These are phyloP conservation scores for Adoxophyes honmai DNA, from an alignment of 1,140 invertebrate species.

Conservation along the genomic window DNA sequence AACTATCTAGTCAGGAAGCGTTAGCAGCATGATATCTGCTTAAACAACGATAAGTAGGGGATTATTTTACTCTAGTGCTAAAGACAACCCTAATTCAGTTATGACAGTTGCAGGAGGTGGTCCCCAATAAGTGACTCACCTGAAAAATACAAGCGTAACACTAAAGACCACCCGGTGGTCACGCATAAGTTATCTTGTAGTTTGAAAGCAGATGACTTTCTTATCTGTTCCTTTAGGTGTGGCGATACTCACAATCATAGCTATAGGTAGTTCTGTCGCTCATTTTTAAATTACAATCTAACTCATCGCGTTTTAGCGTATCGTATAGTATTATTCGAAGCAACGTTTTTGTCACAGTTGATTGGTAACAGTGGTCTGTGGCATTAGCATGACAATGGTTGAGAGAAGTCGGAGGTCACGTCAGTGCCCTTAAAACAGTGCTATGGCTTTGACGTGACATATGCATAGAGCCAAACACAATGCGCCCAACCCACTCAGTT, in stretches of 20 bases:
- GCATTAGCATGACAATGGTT: slow-evolving; percentile 60
- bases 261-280: too few relatives aligned
- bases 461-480: slow-evolving; percentile 44
- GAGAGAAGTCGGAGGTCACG: slow-evolving; percentile 55
- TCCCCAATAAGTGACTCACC: slow-evolving; percentile 27
- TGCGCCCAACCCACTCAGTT: slow-evolving; percentile 51
- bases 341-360: slow-evolving; percentile 32
- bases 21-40: slow-evolving; percentile 43
- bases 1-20: slow-evolving; percentile 70
- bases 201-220: too few relatives aligned
- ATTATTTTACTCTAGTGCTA: slow-evolving; percentile 41
- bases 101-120: slow-evolving; percentile 26
- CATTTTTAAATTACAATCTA: too few relatives aligned
- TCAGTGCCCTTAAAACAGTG: slow-evolving; percentile 50
- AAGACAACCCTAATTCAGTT: slow-evolving; percentile 29
- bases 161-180: slow-evolving; percentile 23
- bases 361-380: slow-evolving; percentile 32
- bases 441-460: slow-evolving; percentile 29
- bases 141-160: slow-evolving; percentile 11
- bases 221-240: too few relatives aligned
- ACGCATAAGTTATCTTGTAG: slow-evolving; percentile 26
- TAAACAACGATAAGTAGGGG: slow-evolving; percentile 49
- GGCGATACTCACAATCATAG: too few relatives aligned
- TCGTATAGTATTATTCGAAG: too few relatives aligned
- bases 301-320: too few relatives aligned